These are phyloP conservation scores for Nemopilema nomurai DNA, from an alignment of 30 jellyfish, hydroid and myxozoan genomes.

Conservation along the genomic window DNA sequence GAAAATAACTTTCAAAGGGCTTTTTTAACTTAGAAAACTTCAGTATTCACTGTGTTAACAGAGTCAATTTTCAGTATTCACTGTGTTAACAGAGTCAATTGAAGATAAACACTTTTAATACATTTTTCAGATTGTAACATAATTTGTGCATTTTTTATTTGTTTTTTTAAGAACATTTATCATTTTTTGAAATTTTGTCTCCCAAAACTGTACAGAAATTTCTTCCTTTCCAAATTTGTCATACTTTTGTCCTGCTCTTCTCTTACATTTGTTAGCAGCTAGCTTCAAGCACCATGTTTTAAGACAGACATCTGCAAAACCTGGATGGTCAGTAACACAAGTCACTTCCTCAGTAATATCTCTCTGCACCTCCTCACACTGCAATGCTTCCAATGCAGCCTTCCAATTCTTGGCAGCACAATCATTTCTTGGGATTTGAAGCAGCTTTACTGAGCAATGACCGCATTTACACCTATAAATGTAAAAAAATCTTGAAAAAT, in stretches of 20 bases:
- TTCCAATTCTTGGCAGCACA: conserved; percentile 18
- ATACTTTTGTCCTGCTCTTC: conserved; percentile 18
- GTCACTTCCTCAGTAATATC: too few relatives aligned
- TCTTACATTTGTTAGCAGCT: conserved; percentile 9
- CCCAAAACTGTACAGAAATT: conserved; percentile 9
- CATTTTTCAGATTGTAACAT: background rate
- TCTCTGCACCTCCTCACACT: conserved; percentile 4
- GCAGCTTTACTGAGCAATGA: conserved; percentile 4
- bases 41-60: too few relatives aligned
- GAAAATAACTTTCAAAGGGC: conserved; percentile 3
- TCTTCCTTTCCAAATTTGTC: conserved; percentile 21
- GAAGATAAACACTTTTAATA: background rate
- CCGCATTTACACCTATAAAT: conserved; percentile 15
- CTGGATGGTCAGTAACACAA: conserved; percentile 20
- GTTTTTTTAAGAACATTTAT: background rate
- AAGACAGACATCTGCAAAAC: conserved; percentile 20
- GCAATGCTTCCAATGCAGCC: conserved; percentile 9
- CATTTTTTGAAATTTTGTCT: background rate
- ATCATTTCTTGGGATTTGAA: conserved; percentile 20
- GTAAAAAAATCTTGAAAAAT: background rate
- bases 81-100: background rate
- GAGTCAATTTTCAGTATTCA: background rate
- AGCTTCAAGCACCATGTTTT: background rate
- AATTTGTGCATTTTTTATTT: background rate
- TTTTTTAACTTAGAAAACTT: background rate